Evolutionary conservation across 2,113 vertebrate genomes (phyloP).

Genomic region (Peromyscus maniculatus): DNA sequence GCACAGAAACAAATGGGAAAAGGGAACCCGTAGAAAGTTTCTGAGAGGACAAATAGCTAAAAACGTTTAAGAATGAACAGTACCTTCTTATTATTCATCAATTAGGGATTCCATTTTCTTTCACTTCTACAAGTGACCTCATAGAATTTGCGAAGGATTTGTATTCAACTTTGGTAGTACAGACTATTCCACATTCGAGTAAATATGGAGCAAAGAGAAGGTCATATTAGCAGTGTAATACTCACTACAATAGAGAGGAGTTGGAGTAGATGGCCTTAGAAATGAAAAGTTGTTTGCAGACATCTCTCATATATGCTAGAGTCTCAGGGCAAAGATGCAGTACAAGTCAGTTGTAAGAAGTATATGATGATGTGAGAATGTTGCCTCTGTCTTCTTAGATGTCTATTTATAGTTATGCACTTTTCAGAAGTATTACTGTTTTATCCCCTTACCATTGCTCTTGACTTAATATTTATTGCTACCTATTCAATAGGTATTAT

Average conservation of each 20-base stretch:
- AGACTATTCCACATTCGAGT: neutral
- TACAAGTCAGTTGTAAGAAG: neutral
- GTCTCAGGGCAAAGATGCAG: neutral
- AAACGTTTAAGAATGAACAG: neutral
- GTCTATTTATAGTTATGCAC: neutral
- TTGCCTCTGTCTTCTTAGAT: neutral
- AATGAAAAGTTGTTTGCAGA: neutral
- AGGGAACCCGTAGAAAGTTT: neutral
- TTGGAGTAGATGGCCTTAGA: neutral
- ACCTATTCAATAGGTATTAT: neutral
- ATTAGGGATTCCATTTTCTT: neutral
- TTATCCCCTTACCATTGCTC: neutral
- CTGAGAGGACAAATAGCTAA: neutral
- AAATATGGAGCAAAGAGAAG: neutral
- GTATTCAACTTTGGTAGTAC: neutral
- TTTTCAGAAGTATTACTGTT: neutral
- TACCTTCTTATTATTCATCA: neutral
- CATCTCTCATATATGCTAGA: neutral
- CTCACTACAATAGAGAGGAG: neutral
- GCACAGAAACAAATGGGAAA: neutral
- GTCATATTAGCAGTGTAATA: neutral
- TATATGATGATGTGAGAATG: neutral
- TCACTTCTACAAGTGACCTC: neutral
- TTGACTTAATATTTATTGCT: neutral
- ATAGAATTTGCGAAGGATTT: neutral